phyloP scores from a whole-genome alignment of 2,888 invertebrate species.

The Luffia ferchaultella region DNA sequence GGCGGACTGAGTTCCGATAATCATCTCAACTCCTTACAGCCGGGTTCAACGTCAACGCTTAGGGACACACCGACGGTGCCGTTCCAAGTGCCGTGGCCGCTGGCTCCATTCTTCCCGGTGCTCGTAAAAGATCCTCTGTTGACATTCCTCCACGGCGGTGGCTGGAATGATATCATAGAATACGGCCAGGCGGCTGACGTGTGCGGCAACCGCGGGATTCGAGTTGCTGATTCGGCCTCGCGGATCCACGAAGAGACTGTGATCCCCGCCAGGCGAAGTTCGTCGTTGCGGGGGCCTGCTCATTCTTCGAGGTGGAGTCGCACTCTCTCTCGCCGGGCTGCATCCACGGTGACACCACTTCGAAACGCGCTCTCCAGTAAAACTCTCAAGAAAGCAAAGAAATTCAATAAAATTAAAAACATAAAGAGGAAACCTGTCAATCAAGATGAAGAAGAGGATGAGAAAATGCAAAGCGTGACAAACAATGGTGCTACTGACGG shows the following conservation, averaged over 20 bases:
- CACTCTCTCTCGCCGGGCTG: slow-evolving; percentile 38
- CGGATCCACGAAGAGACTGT: not conserved
- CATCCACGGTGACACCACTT: slow-evolving; percentile 21
- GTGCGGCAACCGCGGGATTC: slow-evolving; percentile 35
- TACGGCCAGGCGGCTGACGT: slow-evolving; percentile 66
- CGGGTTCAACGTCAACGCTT: slow-evolving; percentile 25
- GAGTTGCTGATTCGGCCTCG: not conserved
- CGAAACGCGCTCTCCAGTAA: slow-evolving; percentile 20
- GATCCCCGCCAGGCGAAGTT: slow-evolving; percentile 5
- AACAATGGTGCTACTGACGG: slow-evolving; percentile 16
- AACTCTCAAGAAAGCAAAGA: slow-evolving; percentile 24
- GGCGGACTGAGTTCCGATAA: no score
- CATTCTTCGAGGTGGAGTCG: slow-evolving; percentile 27
- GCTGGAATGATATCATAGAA: slow-evolving; percentile 63
- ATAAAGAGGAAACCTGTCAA: slow-evolving; percentile 1
- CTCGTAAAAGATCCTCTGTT: slow-evolving; percentile 65
- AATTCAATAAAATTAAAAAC: slow-evolving; percentile 20
- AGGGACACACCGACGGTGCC: slow-evolving; percentile 24
- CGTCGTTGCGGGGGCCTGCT: slow-evolving; percentile 1
- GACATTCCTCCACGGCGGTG: slow-evolving; percentile 53
- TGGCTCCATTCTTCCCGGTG: slow-evolving; percentile 62
- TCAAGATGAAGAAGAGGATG: slow-evolving; percentile 16
- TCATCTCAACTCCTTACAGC: no score
- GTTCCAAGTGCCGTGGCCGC: slow-evolving; percentile 52
- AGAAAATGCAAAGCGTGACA: slow-evolving; percentile 27